Conservation (phyloP, 2,888 invertebrate genomes). For the Linnaemya vulpina region DNA sequence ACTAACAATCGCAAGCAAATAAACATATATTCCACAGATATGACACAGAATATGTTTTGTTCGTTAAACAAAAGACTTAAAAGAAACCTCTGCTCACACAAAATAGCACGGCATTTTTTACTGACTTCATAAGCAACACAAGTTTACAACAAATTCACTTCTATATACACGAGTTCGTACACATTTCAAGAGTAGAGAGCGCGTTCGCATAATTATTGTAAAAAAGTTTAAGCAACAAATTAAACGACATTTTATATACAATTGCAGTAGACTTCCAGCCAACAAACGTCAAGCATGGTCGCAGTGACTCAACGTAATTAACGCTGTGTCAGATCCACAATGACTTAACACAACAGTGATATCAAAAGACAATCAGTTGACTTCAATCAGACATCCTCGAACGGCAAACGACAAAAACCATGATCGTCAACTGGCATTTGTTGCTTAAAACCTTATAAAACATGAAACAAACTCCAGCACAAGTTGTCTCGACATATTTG, state of each 20-base stretch:
- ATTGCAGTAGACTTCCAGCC: slow-evolving; percentile 49
- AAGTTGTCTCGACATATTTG: slow-evolving; percentile 53
- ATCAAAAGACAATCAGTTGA: slow-evolving; percentile 52
- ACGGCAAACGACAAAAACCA: slow-evolving; percentile 33
- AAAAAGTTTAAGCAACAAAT: slow-evolving; percentile 72
- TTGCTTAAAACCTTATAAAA: slow-evolving; percentile 50
- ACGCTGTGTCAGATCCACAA: slow-evolving; percentile 71
- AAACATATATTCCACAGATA: slow-evolving; percentile 14
- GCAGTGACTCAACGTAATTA: slow-evolving; percentile 77
- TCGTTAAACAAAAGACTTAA: slow-evolving; percentile 43
- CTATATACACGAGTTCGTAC: background rate
- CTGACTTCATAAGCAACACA: slow-evolving; percentile 51
- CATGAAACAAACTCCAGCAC: slow-evolving; percentile 52
- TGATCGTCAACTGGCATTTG: slow-evolving; percentile 60
- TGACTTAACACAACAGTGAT: slow-evolving; percentile 46
- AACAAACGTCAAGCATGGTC: slow-evolving; percentile 9
- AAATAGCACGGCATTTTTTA: slow-evolving; percentile 22
- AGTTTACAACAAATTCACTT: slow-evolving; percentile 58
- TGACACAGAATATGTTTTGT: slow-evolving; percentile 10
- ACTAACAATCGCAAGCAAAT: slow-evolving; percentile 10
- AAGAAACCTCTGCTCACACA: slow-evolving; percentile 26
- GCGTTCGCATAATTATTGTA: slow-evolving; percentile 24
- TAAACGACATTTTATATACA: slow-evolving; percentile 72
- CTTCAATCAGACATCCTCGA: slow-evolving; percentile 41
- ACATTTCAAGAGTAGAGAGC: slow-evolving; percentile 11